A percentile compares a stretch with the other conserved stretches of the same genome.
Conservation (phyloP, 2,888 invertebrate species). For the Polyommatus iphigenia region DNA sequence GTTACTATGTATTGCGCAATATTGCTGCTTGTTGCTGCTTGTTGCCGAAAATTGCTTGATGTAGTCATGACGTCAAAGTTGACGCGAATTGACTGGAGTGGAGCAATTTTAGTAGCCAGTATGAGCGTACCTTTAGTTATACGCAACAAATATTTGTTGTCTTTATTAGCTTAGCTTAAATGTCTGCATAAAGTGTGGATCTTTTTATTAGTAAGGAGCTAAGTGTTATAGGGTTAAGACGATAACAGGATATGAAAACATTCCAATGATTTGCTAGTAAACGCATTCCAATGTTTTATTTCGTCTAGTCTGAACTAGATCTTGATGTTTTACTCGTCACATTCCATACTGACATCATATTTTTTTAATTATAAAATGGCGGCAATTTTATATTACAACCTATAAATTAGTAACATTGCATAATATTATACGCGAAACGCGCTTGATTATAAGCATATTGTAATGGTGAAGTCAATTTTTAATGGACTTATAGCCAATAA, state of each 20-base stretch:
- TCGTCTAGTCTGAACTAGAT: not conserved
- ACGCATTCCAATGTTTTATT: conserved; percentile 8
- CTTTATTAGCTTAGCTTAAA: too few species aligned
- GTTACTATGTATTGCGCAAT: too few species aligned
- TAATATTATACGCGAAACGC: not conserved
- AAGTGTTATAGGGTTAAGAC: not conserved
- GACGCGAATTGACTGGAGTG: too few species aligned
- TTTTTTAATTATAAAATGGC: not conserved
- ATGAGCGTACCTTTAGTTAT: too few species aligned
- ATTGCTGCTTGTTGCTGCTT: too few species aligned
- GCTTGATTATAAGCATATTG: not conserved
- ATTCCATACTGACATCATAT: not conserved
- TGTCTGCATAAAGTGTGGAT: not conserved
- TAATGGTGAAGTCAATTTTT: conserved; percentile 22
- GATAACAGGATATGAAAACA: not conserved
- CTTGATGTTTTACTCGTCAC: not conserved
- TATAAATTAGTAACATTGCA: not conserved
- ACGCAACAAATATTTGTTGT: too few species aligned
- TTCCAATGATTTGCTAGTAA: not conserved
- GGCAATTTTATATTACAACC: not conserved
- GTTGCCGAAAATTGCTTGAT: too few species aligned
- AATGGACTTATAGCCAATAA: conserved; percentile 25
- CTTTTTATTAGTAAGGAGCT: not conserved
- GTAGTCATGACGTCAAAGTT: too few species aligned
- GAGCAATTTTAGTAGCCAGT: too few species aligned